Base-by-base conservation (phyloP, 2,797 vertebrate genomes). In the Arctocebus calabarensis region DNA sequence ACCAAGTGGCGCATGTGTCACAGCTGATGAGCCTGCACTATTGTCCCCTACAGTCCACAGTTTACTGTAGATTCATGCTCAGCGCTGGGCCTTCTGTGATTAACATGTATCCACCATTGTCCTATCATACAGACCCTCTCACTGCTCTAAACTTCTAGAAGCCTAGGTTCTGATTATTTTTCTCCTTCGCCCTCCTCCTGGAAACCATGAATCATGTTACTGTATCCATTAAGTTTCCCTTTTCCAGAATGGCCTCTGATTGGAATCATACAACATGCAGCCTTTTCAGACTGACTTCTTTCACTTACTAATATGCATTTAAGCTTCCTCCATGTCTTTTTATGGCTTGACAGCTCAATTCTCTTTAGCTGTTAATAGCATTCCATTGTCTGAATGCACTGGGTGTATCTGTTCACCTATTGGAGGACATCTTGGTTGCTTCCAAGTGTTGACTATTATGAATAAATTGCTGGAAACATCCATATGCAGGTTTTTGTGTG, bases 1-100 rank as follows among this genome's bases (percentile, higher is more conserved):
- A n/a, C 10, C 45, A 66, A 19, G 48, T 29, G 8, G 22, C 27
- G 13, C 9, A 6, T n/a, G 57, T 66, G n/a, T 34, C 45, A 43
- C 12, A 3, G 9, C 0, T 7, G 23, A 34, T 29, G 17, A 7
- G 40, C 20, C 40, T 17, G 7, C 19, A 40, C 4, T 43, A 3
- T 45, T 61, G 27, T 19, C 52, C 17, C 3, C 32, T 32, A 6
- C 37, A 40, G 40, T 23, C 19, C 20, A 5, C 8, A 32, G 62
- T 71, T 70, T 22, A 32, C 48, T 20, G 6, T 27, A 11, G 37
- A 4, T 34, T 61, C 40, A 45, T 52, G 8, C 17, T 62, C 25
- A 32, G 5, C 29, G 25, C 27, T 59, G 7, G 1, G 45, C 13
- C 29, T 27, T 78, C 29, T 70, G 2, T 64, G 40, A 12, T 43